Percentiles rank a stretch among this genome's conserved stretches.
These are phyloP conservation scores for Conomelus anceps DNA, from an alignment of 2,888 invertebrate species.

Conservation along the genomic window DNA sequence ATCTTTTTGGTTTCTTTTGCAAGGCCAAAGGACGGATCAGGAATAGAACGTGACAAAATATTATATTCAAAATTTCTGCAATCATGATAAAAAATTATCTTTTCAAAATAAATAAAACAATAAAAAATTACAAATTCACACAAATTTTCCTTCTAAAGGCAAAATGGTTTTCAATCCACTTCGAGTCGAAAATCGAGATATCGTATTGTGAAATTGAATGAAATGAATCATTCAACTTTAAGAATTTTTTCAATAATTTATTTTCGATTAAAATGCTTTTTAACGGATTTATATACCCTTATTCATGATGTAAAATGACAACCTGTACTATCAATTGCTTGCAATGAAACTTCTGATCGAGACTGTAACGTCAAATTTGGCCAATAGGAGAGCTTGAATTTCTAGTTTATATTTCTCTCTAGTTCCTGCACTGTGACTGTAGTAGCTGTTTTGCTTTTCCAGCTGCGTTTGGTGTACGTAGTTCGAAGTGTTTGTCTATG, in stretches of 20 bases:
- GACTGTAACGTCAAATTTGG: conserved; percentile 2
- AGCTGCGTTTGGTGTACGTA: background rate
- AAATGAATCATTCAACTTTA: too few relatives aligned
- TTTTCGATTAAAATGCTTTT: too few relatives aligned
- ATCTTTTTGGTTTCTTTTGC: background rate
- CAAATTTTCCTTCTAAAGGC: too few relatives aligned
- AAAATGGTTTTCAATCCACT: too few relatives aligned
- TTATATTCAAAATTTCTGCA: background rate
- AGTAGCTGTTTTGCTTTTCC: background rate
- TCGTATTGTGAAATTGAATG: too few relatives aligned
- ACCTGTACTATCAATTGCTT: background rate
- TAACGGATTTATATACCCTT: too few relatives aligned
- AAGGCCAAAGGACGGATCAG: background rate
- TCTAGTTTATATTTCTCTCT: conserved; percentile 18
- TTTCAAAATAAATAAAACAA: too few relatives aligned
- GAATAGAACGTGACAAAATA: background rate
- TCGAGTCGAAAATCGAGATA: too few relatives aligned
- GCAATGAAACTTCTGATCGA: background rate
- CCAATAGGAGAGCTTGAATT: conserved; percentile 13
- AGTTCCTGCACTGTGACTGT: conserved; percentile 4
- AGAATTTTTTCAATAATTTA: too few relatives aligned
- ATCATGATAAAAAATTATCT: too few relatives aligned
- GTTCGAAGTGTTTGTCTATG: conserved; percentile 10
- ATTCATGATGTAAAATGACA: background rate
- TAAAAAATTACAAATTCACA: too few relatives aligned